Conservation (phyloP, 2,888 invertebrate genomes). For the Anagyrus pseudococci region DNA sequence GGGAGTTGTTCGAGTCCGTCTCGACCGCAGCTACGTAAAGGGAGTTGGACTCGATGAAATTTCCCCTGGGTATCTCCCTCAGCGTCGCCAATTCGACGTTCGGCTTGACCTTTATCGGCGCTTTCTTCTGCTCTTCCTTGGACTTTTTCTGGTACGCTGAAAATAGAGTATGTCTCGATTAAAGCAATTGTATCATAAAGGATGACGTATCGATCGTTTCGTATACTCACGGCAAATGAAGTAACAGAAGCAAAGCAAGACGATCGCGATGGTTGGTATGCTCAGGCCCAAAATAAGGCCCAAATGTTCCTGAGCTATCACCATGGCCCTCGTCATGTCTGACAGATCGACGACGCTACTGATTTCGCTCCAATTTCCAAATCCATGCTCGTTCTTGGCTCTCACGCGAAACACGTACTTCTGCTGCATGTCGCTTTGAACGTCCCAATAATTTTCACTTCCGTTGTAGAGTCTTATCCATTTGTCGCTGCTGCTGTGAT, state of each 20-base stretch:
- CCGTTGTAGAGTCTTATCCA: conserved; percentile 80
- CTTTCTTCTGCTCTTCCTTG: conserved; percentile 74
- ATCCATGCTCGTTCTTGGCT: conserved; percentile 82
- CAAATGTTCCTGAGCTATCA: conserved; percentile 64
- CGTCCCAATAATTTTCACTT: conserved; percentile 82
- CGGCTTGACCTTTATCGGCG: conserved; percentile 67
- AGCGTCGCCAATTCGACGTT: conserved; percentile 88
- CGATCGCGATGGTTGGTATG: conserved; percentile 64
- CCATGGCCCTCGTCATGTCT: conserved; percentile 59
- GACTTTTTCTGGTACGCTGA: conserved; percentile 70
- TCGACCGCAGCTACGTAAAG: conserved; percentile 73
- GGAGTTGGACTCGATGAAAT: conserved; percentile 84
- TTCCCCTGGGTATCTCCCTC: conserved; percentile 78
- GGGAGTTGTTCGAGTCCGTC: conserved; percentile 79
- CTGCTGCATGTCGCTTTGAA: conserved; percentile 66
- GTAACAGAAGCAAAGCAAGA: conserved; percentile 58
- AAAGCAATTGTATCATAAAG: neutral
- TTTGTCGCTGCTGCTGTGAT: conserved; percentile 47
- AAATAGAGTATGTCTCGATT: neutral
- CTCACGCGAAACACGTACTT: conserved; percentile 78
- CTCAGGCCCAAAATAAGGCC: conserved; percentile 71
- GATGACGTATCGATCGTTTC: neutral
- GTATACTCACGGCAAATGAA: conserved; percentile 66
- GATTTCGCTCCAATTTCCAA: conserved; percentile 77
- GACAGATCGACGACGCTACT: conserved; percentile 70